A percentile compares a stretch with the other conserved stretches of the same genome.
phyloP scores from a whole-genome alignment of 2,797 vertebrate species.

The Vultur gryphus region DNA sequence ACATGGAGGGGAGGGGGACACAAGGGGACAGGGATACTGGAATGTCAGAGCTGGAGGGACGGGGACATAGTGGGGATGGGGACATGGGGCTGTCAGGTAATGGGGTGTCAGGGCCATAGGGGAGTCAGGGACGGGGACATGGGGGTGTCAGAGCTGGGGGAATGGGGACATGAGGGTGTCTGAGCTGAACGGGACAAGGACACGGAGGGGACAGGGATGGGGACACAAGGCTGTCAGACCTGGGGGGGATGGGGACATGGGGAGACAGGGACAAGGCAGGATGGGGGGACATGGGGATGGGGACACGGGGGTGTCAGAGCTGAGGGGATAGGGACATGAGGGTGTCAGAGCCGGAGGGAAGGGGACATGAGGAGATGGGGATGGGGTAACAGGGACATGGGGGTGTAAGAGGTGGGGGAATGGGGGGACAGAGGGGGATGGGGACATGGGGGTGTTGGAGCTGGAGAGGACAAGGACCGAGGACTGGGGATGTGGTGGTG shows the following conservation, averaged over 20 bases:
- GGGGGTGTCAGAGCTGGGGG: background rate
- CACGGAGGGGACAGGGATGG: background rate
- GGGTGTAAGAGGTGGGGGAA: background rate
- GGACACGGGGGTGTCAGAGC: too few relatives aligned
- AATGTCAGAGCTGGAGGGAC: background rate
- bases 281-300: background rate
- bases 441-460: background rate
- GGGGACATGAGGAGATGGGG: too few relatives aligned
- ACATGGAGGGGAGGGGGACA: background rate
- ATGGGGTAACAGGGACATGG: background rate
- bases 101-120: too few relatives aligned
- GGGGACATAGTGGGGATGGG: too few relatives aligned
- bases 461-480: background rate
- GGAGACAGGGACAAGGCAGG: background rate
- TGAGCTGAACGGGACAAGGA: too few relatives aligned
- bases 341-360: background rate
- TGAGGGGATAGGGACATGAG: background rate
- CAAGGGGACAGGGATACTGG: background rate
- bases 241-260: background rate
- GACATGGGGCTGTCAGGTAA: too few relatives aligned
- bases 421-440: background rate
- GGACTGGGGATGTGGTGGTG: too few relatives aligned
- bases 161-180: background rate
- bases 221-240: background rate
- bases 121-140: background rate